Conservation (phyloP, 2,888 invertebrate genomes). For the Tetheella fluctuosa region DNA sequence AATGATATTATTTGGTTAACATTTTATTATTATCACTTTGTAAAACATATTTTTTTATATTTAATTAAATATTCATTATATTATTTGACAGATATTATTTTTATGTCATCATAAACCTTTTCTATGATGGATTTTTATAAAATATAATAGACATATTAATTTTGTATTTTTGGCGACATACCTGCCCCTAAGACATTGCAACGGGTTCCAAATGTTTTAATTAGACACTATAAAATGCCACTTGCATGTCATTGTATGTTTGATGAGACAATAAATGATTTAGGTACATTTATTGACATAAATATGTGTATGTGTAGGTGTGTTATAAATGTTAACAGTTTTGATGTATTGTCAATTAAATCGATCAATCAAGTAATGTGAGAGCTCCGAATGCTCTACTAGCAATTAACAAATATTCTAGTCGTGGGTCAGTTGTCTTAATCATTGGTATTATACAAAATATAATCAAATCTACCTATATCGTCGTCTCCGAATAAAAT, state of each 20-base stretch:
- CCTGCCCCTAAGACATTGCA: not conserved
- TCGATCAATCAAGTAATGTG: not conserved
- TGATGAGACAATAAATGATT: constrained; percentile 8
- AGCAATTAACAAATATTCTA: not conserved
- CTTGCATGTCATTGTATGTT: not conserved
- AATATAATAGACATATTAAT: too few relatives aligned
- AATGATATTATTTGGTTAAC: too few relatives aligned
- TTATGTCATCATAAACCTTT: too few relatives aligned
- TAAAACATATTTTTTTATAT: too few relatives aligned
- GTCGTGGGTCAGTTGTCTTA: not conserved
- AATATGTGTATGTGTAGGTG: constrained; percentile 2
- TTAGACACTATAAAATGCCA: not conserved
- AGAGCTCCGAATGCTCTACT: not conserved
- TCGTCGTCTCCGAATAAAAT: not conserved
- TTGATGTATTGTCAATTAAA: constrained; percentile 37
- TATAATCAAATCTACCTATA: not conserved
- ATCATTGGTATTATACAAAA: not conserved
- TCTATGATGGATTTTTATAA: too few relatives aligned
- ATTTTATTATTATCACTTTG: too few relatives aligned
- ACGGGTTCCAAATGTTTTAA: not conserved
- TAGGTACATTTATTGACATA: not conserved
- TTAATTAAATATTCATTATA: too few relatives aligned
- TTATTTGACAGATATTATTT: too few relatives aligned
- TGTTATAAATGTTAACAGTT: constrained; percentile 10
- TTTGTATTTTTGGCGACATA: not conserved